Base-by-base conservation (phyloP, 2,113 vertebrate genomes). In the Neolamprologus cancellatus region DNA sequence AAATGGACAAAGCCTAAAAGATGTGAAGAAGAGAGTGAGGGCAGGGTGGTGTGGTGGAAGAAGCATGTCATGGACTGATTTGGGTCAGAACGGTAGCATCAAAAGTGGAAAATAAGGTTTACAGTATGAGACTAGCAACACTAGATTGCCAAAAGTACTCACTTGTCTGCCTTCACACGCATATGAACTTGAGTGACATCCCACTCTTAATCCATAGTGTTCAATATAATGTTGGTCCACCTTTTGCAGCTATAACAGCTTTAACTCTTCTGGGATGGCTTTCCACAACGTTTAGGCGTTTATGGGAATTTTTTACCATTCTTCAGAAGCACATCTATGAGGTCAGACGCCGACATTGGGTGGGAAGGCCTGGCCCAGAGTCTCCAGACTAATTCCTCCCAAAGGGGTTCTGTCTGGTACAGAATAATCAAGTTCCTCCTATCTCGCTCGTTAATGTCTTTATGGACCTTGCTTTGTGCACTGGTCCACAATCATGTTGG, bases 191-290 rank as follows among this genome's bases (percentile, higher is more conserved):
- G 30, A 34, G 59, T 34, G 59, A 64, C 59, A 64, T 64, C 4
- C 17, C 59, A 64, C 17, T 61, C 3, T 64, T 64, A 64, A 36
- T 64, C 10, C 30, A 64, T n/a, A 34, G 1, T 12, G 30, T 34
- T 61, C 6, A 61, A 61, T 34, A 61, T 34, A 61, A 61, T 0
- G 1, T 61, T 34, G 57, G 1, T 32, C 17, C 57, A 34, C 17
- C 57, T 34, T 34, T 61, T 61, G 30, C 17, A 61, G 9, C 57
- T n/a, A 34, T 64, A n/a, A 34, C 57, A 61, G 30, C 57, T 61
- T 34, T 34, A 34, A n/a, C 0, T 34, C 9, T 61, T 61, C 57
- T 61, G 0, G 0, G 4, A 64, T n/a, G 59, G 59, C 4, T 64
- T 64, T 34, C 30, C 9, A 0, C 30, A 64, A 0, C 1, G 5